A percentile compares a stretch with the other conserved stretches of the same genome.
phyloP scores from a whole-genome alignment of 2,888 invertebrate species.

The Harpalus rubripes region DNA sequence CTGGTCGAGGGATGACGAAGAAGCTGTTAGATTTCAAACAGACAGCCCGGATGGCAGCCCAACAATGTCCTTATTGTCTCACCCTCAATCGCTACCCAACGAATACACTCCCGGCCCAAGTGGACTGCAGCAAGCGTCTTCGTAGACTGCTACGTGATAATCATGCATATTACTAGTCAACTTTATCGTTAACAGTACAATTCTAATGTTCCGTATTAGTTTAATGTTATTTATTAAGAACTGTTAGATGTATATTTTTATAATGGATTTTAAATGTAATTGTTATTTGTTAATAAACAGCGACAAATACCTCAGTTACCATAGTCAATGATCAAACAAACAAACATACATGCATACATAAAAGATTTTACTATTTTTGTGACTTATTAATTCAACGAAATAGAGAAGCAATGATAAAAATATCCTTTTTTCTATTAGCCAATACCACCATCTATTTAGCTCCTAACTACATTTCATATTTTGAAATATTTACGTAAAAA shows the following conservation, averaged over 20 bases:
- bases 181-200: slow-evolving; percentile 39
- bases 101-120: slow-evolving; percentile 57
- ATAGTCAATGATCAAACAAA: slow-evolving; percentile 22
- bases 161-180: slow-evolving; percentile 61
- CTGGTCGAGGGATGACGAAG: slow-evolving; percentile 53
- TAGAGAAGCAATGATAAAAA: neutral
- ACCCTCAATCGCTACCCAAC: slow-evolving; percentile 44
- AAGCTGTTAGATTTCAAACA: slow-evolving; percentile 32
- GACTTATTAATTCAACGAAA: slow-evolving; percentile 22
- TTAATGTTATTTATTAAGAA: slow-evolving; percentile 64
- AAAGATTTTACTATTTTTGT: slow-evolving; percentile 39
- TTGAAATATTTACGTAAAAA: neutral
- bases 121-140: slow-evolving; percentile 4
- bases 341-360: neutral
- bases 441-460: slow-evolving; percentile 55
- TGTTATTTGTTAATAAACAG: slow-evolving; percentile 33
- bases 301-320: slow-evolving; percentile 48
- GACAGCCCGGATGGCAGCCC: slow-evolving; percentile 17
- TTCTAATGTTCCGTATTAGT: slow-evolving; percentile 59
- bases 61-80: slow-evolving; percentile 33
- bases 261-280: slow-evolving; percentile 46
- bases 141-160: slow-evolving; percentile 48
- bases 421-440: slow-evolving; percentile 45
- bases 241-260: slow-evolving; percentile 50
- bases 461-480: neutral